These are phyloP conservation scores for Syrista parreyssii DNA, from an alignment of 2,888 invertebrate species.

Conservation along the genomic window DNA sequence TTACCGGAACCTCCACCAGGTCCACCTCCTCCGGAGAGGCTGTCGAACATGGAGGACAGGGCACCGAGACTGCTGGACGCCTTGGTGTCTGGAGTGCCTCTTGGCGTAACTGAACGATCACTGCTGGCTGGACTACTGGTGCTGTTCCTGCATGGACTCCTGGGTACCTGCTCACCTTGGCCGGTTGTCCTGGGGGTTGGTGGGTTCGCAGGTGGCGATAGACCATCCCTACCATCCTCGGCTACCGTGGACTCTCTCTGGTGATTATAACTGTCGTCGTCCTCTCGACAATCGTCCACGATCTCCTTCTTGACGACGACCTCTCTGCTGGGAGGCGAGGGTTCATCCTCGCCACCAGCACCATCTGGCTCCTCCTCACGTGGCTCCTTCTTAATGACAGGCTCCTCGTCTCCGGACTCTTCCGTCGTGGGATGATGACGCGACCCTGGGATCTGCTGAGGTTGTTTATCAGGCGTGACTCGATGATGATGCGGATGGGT, in stretches of 20 bases:
- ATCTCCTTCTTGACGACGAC: constrained; percentile 75
- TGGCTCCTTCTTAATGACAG: constrained; percentile 70
- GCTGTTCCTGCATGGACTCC: constrained; percentile 74
- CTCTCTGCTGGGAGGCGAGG: constrained; percentile 59
- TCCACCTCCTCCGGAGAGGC: constrained; percentile 73
- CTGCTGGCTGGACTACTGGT: constrained; percentile 80
- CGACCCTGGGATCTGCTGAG: constrained; percentile 71
- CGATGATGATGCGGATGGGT: constrained; percentile 69
- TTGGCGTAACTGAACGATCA: constrained; percentile 82
- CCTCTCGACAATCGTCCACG: constrained; percentile 70
- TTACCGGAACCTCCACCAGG: constrained; percentile 43
- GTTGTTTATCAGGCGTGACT: constrained; percentile 77
- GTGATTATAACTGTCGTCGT: constrained; percentile 64
- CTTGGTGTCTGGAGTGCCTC: constrained; percentile 72
- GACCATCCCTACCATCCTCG: constrained; percentile 60
- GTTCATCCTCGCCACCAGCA: constrained; percentile 67
- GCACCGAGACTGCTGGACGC: constrained; percentile 80
- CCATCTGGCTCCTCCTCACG: constrained; percentile 58
- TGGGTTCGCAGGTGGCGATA: constrained; percentile 60
- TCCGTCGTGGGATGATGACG: constrained; percentile 59
- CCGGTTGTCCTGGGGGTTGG: constrained; percentile 70
- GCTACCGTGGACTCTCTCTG: constrained; percentile 59
- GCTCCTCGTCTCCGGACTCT: constrained; percentile 71
- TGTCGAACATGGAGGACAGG: constrained; percentile 91
- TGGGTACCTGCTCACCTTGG: constrained; percentile 64